These are phyloP conservation scores for Xyrauchen texanus DNA, from an alignment of 2,113 vertebrate genomes.

Conservation along the genomic window DNA sequence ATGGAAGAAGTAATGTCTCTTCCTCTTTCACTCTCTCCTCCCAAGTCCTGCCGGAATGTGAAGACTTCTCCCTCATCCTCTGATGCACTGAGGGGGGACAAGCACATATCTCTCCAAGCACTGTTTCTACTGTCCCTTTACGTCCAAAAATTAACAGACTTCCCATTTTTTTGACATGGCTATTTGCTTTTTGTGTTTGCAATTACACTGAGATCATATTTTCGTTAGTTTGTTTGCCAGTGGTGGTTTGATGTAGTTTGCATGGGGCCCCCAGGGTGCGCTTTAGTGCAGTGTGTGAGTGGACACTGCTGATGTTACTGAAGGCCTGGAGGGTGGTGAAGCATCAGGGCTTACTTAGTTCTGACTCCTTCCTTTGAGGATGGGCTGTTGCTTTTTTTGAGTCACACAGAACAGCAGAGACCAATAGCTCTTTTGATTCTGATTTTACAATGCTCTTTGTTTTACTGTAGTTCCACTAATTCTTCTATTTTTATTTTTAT, in stretches of 20 bases:
- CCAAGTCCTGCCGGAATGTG: slow-evolving; percentile 75
- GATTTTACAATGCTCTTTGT: slow-evolving; percentile 53
- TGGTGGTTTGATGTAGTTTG: slow-evolving; percentile 45
- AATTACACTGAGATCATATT: slow-evolving; percentile 76
- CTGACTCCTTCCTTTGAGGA: no score
- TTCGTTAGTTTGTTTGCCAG: slow-evolving; percentile 39
- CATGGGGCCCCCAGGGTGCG: no score
- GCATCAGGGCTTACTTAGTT: slow-evolving; percentile 28
- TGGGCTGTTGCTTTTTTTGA: neutral
- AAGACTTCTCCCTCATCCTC: slow-evolving; percentile 70
- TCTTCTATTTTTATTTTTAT: neutral
- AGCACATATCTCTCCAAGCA: slow-evolving; percentile 66
- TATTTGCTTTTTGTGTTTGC: slow-evolving; percentile 74
- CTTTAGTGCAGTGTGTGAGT: slow-evolving; percentile 20
- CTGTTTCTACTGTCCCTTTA: slow-evolving; percentile 53
- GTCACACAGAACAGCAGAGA: neutral
- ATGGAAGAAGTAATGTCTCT: slow-evolving; percentile 85
- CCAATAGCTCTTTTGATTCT: slow-evolving; percentile 29
- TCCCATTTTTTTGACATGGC: slow-evolving; percentile 55
- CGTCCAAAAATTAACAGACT: slow-evolving; percentile 4
- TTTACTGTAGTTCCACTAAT: slow-evolving; percentile 23
- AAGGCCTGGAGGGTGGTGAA: slow-evolving; percentile 43
- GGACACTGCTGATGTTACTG: slow-evolving; percentile 79
- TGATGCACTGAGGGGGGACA: slow-evolving; percentile 68
- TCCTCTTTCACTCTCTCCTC: slow-evolving; percentile 58